Conservation (phyloP, 2,113 vertebrate genomes). For the Neolamprologus falcicula region DNA sequence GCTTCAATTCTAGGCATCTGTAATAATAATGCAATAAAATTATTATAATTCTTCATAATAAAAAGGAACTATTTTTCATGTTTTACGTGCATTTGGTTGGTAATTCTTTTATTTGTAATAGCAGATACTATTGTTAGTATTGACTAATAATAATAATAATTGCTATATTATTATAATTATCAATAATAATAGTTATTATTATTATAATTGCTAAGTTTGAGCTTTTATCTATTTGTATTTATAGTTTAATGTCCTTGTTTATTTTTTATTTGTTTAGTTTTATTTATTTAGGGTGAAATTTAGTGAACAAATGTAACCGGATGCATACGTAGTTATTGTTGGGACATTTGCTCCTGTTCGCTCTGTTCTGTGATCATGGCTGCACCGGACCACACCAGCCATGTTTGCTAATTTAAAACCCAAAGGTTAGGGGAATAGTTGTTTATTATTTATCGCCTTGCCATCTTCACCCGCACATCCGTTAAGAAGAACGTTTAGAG, state of each 20-base stretch:
- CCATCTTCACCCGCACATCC: conserved; percentile 35
- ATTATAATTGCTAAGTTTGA: neutral
- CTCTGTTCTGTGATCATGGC: conserved; percentile 73
- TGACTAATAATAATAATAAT: neutral
- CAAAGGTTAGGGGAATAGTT: conserved; percentile 71
- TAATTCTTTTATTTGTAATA: neutral
- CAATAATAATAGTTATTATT: neutral
- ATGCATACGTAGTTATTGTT: conserved; percentile 20
- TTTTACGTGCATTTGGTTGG: neutral
- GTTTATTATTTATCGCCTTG: conserved; percentile 66
- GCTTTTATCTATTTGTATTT: neutral
- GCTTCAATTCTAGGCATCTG: neutral
- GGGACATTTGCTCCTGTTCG: neutral
- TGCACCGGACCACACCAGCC: conserved; percentile 73
- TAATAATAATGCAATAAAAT: neutral
- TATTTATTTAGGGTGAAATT: conserved; percentile 11
- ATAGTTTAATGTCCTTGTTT: neutral
- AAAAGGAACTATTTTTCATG: neutral
- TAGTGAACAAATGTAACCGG: conserved; percentile 17
- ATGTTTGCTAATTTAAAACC: conserved; percentile 79
- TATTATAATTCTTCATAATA: neutral
- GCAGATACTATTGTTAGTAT: neutral
- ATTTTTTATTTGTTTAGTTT: neutral
- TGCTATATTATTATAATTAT: neutral
- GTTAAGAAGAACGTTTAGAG: conserved; percentile 30